phyloP scores from a whole-genome alignment of 2,888 invertebrate species.

The Glyphotaelius pellucidus region DNA sequence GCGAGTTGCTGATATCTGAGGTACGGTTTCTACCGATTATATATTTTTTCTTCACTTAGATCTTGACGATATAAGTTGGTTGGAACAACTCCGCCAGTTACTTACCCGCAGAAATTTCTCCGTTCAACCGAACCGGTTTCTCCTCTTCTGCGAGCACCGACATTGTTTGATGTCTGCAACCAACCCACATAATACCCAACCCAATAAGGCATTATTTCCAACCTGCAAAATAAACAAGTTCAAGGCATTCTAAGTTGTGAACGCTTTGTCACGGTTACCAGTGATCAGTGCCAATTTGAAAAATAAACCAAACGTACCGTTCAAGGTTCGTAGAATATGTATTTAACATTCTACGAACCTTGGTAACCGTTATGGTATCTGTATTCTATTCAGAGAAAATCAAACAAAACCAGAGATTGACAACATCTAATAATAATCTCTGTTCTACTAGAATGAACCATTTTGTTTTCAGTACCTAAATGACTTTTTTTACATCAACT shows the following conservation, averaged over 20 bases:
- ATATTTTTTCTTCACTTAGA: not conserved
- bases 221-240: not conserved
- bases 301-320: not conserved
- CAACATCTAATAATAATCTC: not conserved
- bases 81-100: not conserved
- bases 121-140: slow-evolving; percentile 47
- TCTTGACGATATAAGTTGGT: not conserved
- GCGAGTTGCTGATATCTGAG: not conserved
- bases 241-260: not conserved
- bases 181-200: not conserved
- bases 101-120: slow-evolving; percentile 13
- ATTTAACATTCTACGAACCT: too few relatives aligned
- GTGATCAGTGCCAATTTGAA: not conserved
- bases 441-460: not conserved
- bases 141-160: slow-evolving; percentile 13
- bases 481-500: too few relatives aligned
- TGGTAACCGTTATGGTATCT: too few relatives aligned
- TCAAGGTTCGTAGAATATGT: too few relatives aligned
- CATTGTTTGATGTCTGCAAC: not conserved
- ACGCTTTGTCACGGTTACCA: not conserved
- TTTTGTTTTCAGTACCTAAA: too few relatives aligned
- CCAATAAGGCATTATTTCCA: slow-evolving; percentile 1
- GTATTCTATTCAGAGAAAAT: not conserved
- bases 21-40: not conserved
- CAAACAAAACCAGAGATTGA: not conserved